Conservation (phyloP, 2,113 vertebrate genomes). For the Oncorhynchus kisutch region DNA sequence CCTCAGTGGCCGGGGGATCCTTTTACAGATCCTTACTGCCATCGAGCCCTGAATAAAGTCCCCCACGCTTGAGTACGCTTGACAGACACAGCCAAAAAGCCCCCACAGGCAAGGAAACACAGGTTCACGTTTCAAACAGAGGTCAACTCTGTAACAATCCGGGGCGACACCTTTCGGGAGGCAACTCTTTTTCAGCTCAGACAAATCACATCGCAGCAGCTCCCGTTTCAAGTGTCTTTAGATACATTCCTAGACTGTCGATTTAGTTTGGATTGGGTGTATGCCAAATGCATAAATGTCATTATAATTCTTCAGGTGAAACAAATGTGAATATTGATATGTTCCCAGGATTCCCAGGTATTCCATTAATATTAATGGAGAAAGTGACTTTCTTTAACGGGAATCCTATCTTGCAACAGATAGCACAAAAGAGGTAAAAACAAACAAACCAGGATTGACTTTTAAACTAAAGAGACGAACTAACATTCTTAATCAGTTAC, state of each 20-base stretch:
- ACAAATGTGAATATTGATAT: no score
- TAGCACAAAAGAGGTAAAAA: no score
- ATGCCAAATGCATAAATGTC: no score
- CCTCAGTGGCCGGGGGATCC: conserved; percentile 58
- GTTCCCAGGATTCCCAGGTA: no score
- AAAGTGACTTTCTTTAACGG: no score
- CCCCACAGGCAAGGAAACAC: conserved; percentile 33
- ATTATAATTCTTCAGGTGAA: no score
- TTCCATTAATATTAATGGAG: no score
- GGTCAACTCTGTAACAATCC: conserved; percentile 70
- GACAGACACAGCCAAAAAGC: conserved; percentile 52
- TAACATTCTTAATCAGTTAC: no score
- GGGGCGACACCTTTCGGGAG: conserved; percentile 60
- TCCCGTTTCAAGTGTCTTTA: conserved; percentile 55
- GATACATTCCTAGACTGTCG: conserved; percentile 20
- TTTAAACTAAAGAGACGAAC: no score
- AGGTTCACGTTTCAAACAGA: conserved; percentile 63
- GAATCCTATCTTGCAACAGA: no score
- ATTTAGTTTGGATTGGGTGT: not conserved
- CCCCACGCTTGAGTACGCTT: conserved; percentile 61
- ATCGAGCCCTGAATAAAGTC: conserved; percentile 46
- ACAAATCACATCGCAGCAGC: conserved; percentile 47
- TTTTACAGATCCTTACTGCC: conserved; percentile 52
- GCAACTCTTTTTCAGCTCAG: conserved; percentile 46
- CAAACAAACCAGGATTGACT: no score